A percentile compares a stretch with the other conserved stretches of the same genome.
These are phyloP conservation scores for Idris sp. DNA, from an alignment of 1,140 invertebrate genomes.

Conservation along the genomic window DNA sequence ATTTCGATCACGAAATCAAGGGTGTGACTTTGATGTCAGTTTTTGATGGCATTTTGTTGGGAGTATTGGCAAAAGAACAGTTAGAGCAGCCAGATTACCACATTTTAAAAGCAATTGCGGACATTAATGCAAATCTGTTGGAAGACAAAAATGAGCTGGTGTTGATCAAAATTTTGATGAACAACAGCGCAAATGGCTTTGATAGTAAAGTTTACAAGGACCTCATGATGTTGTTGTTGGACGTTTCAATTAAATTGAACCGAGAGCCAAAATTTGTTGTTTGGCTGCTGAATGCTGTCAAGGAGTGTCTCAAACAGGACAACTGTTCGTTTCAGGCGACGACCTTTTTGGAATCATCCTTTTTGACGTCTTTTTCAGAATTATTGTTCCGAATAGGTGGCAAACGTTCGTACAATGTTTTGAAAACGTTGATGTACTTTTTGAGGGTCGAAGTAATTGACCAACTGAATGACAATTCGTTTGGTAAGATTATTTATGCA, in stretches of 20 bases:
- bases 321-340: background rate
- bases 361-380: constrained; percentile 47
- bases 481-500: constrained; percentile 17
- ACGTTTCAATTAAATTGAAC: constrained; percentile 53
- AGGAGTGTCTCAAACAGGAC: constrained; percentile 14
- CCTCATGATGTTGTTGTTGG: constrained; percentile 52
- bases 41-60: constrained; percentile 62
- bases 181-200: constrained; percentile 32
- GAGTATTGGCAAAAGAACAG: constrained; percentile 54
- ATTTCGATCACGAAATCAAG: constrained; percentile 68
- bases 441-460: constrained; percentile 42
- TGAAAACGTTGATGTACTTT: constrained; percentile 59
- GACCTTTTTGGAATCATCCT: constrained; percentile 34
- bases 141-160: constrained; percentile 63
- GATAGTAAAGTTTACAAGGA: constrained; percentile 45
- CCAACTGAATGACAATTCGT: constrained; percentile 3
- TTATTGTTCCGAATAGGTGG: constrained; percentile 41
- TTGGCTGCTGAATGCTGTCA: constrained; percentile 56
- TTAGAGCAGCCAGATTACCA: constrained; percentile 60
- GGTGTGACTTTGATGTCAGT: constrained; percentile 61
- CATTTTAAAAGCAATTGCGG: constrained; percentile 60
- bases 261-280: constrained; percentile 59
- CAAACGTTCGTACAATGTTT: constrained; percentile 40
- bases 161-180: constrained; percentile 65
- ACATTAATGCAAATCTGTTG: constrained; percentile 71